A percentile compares a stretch with the other conserved stretches of the same genome.
Conservation (phyloP, 2,113 vertebrate genomes). For the Procavia capensis region DNA sequence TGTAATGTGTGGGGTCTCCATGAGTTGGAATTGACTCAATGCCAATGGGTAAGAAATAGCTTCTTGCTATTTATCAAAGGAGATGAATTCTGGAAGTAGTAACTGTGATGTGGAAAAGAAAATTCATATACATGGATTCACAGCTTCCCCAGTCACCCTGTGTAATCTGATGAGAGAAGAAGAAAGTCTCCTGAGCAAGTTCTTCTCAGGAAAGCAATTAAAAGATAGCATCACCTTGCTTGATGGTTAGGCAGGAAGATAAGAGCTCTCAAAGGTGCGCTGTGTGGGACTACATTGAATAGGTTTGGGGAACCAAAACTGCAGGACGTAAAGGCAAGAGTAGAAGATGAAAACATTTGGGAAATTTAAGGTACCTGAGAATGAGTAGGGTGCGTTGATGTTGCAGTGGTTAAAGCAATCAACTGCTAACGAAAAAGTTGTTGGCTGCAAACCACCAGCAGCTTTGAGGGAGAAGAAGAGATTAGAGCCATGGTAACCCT, state of each 20-base stretch:
- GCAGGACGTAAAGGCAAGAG: not conserved
- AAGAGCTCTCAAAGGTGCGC: not conserved
- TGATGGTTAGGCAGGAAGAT: not conserved
- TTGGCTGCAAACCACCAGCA: too few relatives aligned
- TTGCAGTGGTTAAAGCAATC: too few relatives aligned
- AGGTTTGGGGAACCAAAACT: not conserved
- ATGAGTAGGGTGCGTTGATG: not conserved
- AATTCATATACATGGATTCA: not conserved
- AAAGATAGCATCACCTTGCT: not conserved
- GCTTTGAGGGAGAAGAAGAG: too few relatives aligned
- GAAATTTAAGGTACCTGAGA: not conserved
- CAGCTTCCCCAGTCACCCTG: not conserved
- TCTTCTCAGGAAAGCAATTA: not conserved
- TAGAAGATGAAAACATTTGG: not conserved
- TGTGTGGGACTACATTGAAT: not conserved
- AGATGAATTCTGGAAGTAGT: constrained; percentile 2
- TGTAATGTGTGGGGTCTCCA: too few relatives aligned
- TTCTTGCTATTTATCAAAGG: not conserved
- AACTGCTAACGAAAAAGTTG: too few relatives aligned
- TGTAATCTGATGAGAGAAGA: not conserved
- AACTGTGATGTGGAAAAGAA: not conserved
- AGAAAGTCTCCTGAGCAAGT: not conserved
- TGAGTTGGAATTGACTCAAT: too few relatives aligned
- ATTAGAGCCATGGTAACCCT: too few relatives aligned
- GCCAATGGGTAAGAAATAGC: not conserved